A percentile compares a stretch with the other conserved stretches of the same genome.
phyloP scores from a whole-genome alignment of 2,113 vertebrate genomes.

The Sitta europaea region DNA sequence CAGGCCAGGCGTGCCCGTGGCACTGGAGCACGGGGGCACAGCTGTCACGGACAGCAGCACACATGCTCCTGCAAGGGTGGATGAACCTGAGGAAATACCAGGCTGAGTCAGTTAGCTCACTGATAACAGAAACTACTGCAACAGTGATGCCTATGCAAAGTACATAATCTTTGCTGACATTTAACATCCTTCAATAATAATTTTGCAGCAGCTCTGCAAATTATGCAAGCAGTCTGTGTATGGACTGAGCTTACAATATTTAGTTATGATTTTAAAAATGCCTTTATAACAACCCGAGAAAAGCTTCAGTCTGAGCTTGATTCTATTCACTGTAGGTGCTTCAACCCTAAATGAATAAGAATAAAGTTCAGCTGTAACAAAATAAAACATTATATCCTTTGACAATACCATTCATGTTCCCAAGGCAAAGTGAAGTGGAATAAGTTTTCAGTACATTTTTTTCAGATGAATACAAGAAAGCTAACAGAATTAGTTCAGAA shows the following conservation, averaged over 20 bases:
- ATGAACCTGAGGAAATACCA: constrained; percentile 75
- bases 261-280: neutral
- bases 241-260: neutral
- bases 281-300: neutral
- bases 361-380: neutral
- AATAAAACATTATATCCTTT: neutral
- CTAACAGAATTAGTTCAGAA: neutral
- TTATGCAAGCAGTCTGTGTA: neutral
- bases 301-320: neutral
- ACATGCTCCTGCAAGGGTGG: constrained; percentile 85
- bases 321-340: neutral
- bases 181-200: neutral
- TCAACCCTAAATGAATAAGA: neutral
- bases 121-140: neutral
- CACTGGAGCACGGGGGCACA: constrained; percentile 81
- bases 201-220: neutral
- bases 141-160: neutral
- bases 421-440: neutral
- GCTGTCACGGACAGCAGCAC: constrained; percentile 79
- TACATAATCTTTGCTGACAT: fast-evolving
- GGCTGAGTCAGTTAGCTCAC: neutral
- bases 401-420: neutral
- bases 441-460: neutral
- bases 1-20: constrained; percentile 81
- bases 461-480: neutral